Conservation (phyloP, 2,888 invertebrate genomes). For the Eristalis intricaria region DNA sequence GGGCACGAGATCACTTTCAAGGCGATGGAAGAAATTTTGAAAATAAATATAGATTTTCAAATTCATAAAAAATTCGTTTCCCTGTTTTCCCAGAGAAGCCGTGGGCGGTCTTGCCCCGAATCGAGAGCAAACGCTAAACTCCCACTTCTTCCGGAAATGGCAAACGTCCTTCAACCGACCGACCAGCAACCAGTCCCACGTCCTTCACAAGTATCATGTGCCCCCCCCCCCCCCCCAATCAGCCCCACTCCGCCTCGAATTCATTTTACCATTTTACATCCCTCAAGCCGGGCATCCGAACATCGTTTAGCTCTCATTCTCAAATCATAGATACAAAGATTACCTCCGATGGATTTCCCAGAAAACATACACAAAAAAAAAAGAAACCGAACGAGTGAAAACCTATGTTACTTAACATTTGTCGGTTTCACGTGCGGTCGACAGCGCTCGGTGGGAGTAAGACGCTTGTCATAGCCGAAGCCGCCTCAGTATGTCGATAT, state of each 20-base stretch:
- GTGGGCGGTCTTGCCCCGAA: too few relatives aligned
- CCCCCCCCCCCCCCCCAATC: not conserved
- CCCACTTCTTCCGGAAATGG: not conserved
- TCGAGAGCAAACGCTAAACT: not conserved
- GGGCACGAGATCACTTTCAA: too few relatives aligned
- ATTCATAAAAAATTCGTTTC: too few relatives aligned
- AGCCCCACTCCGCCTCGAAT: not conserved
- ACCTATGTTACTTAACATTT: conserved; percentile 14
- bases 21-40: too few relatives aligned
- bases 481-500: conserved; percentile 54
- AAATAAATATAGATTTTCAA: too few relatives aligned
- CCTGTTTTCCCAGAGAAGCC: too few relatives aligned
- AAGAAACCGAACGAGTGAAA: not conserved
- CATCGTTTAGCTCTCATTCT: not conserved
- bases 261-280: not conserved
- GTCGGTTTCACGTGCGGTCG: conserved; percentile 51
- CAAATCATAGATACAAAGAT: not conserved
- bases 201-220: not conserved
- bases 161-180: not conserved
- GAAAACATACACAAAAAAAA: not conserved
- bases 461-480: conserved; percentile 57
- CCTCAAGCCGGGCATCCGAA: not conserved
- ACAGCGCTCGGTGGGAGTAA: conserved; percentile 18
- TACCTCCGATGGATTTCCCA: not conserved
- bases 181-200: too few relatives aligned